Evolutionary conservation across 2,797 vertebrate genomes (phyloP).

Genomic region (Amblyopsis hoosieri): DNA sequence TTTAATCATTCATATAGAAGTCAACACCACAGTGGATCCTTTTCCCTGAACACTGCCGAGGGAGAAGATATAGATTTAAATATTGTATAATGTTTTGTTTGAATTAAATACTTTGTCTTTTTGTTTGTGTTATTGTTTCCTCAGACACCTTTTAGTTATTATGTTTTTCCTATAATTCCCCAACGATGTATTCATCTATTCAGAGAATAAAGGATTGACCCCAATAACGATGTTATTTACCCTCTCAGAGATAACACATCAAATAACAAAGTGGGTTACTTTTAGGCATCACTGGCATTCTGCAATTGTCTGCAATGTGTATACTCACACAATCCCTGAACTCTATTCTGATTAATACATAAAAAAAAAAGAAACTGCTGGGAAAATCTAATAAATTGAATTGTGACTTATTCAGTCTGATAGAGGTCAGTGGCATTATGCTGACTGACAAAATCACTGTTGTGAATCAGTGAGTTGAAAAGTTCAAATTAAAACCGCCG

Average conservation of each 20-base stretch:
- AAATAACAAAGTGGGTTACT: constrained; percentile 39
- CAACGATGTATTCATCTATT: constrained; percentile 47
- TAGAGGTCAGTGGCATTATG: constrained; percentile 29
- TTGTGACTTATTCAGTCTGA: constrained; percentile 37
- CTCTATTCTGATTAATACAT: constrained; percentile 47
- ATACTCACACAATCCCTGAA: constrained; percentile 38
- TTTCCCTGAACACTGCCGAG: constrained; percentile 27
- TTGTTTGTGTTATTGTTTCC: constrained; percentile 36
- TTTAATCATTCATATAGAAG: constrained; percentile 82
- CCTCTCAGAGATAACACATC: constrained; percentile 34
- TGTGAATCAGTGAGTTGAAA: constrained; percentile 63
- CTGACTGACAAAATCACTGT: constrained; percentile 30
- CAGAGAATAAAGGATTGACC: constrained; percentile 50
- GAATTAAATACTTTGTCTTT: constrained; percentile 26
- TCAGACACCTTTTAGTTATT: constrained; percentile 36
- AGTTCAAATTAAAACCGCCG: constrained; percentile 59
- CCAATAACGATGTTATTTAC: constrained; percentile 34
- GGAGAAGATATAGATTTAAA: not conserved
- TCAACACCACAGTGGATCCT: constrained; percentile 69
- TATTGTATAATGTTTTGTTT: constrained; percentile 14
- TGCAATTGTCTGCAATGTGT: constrained; percentile 32
- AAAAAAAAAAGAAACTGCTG: constrained; percentile 54
- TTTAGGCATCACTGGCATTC: constrained; percentile 18
- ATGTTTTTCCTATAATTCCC: constrained; percentile 34
- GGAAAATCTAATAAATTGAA: constrained; percentile 52